phyloP scores from a whole-genome alignment of 1,140 invertebrate genomes.

The Drosophila jambulina region DNA sequence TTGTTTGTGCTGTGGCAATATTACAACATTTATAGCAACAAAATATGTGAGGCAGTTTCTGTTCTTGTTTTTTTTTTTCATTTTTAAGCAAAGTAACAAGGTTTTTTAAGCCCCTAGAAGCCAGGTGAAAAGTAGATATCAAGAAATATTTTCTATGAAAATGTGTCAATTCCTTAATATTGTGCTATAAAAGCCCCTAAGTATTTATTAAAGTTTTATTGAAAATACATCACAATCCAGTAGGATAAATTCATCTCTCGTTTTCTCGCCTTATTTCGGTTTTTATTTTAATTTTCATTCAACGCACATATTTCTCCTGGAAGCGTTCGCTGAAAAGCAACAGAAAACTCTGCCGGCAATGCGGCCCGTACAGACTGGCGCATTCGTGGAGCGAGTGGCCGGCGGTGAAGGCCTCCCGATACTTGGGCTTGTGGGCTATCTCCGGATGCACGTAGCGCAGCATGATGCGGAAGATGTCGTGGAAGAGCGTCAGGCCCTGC shows the following conservation, averaged over 20 bases:
- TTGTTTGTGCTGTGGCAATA: slow-evolving; percentile 30
- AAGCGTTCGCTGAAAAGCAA: slow-evolving; percentile 57
- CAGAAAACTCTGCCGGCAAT: slow-evolving; percentile 79
- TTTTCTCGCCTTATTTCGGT: slow-evolving; percentile 15
- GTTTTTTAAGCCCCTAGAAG: slow-evolving; percentile 4
- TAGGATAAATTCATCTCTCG: slow-evolving; percentile 29
- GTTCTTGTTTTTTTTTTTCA: neutral
- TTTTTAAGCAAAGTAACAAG: neutral
- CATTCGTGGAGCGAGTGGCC: slow-evolving; percentile 69
- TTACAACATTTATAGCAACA: slow-evolving; percentile 30
- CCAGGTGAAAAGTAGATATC: neutral
- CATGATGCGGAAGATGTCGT: slow-evolving; percentile 88
- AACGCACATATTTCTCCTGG: slow-evolving; percentile 33
- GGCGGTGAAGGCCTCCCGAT: slow-evolving; percentile 64
- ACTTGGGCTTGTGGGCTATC: slow-evolving; percentile 69
- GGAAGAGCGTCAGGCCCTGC: slow-evolving; percentile 88
- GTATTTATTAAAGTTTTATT: slow-evolving; percentile 19
- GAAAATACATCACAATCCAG: slow-evolving; percentile 10
- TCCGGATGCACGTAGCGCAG: slow-evolving; percentile 86
- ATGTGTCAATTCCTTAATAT: neutral
- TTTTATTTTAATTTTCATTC: slow-evolving; percentile 36
- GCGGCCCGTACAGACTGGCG: slow-evolving; percentile 68
- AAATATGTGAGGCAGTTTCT: slow-evolving; percentile 8
- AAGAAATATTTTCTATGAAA: neutral
- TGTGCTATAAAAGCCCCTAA: neutral